Evolutionary conservation across 2,888 invertebrate species (phyloP).

Genomic region (Trichopoda pennipes): DNA sequence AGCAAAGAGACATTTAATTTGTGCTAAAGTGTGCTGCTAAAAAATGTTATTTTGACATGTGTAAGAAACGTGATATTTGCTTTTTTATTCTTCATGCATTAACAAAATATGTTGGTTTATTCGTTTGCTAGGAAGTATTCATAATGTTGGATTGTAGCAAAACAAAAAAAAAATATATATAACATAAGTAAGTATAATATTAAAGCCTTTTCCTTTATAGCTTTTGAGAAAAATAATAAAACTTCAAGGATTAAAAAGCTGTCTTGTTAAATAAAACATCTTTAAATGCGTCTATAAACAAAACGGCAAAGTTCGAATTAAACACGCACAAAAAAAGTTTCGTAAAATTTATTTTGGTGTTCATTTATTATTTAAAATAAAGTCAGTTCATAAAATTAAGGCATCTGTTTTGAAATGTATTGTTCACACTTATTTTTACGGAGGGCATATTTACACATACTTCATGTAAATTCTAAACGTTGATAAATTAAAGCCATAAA

Average conservation of each 20-base stretch:
- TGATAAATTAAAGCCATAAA: no score
- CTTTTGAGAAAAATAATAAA: background rate
- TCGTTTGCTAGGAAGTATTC: slow-evolving; percentile 12
- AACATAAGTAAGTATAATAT: background rate
- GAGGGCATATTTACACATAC: no score
- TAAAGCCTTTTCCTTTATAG: background rate
- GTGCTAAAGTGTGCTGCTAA: background rate
- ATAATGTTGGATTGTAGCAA: background rate
- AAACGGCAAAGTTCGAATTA: no score
- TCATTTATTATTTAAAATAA: no score
- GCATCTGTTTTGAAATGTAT: no score
- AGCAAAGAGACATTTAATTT: background rate
- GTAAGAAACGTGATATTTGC: slow-evolving; percentile 13
- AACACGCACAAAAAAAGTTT: no score
- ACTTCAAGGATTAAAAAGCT: background rate
- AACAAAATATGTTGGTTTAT: slow-evolving; percentile 8
- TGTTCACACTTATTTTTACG: no score
- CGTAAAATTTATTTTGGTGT: no score
- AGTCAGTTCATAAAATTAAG: no score
- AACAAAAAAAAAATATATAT: slow-evolving; percentile 1
- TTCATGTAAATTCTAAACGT: no score
- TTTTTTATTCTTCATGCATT: slow-evolving; percentile 3
- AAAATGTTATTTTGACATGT: background rate
- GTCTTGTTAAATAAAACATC: background rate
- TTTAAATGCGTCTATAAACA: no score